Evolutionary conservation across 2,888 invertebrate species (phyloP).

Genomic region (Muscina levida): DNA sequence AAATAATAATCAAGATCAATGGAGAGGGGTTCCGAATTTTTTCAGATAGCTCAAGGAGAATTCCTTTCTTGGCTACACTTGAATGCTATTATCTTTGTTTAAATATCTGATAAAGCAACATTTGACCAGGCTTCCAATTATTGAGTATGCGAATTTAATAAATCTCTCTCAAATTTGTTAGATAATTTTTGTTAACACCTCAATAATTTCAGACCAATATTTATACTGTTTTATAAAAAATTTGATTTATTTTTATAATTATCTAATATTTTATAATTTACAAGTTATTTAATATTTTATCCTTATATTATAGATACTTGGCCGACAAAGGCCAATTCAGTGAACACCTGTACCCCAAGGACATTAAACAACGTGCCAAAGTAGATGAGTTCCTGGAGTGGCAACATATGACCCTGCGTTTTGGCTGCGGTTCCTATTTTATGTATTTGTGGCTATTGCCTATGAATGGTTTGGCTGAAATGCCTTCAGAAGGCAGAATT

Average conservation of each 20-base stretch:
- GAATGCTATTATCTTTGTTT: no score
- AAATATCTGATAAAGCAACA: no score
- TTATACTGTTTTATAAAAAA: neutral
- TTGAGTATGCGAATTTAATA: no score
- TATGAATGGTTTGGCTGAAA: conserved; percentile 77
- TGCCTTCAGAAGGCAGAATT: conserved; percentile 78
- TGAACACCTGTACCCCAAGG: conserved; percentile 84
- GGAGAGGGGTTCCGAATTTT: no score
- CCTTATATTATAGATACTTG: conserved; percentile 70
- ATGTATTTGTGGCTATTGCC: conserved; percentile 81
- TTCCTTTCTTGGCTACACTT: no score
- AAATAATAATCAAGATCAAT: no score
- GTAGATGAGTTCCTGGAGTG: conserved; percentile 87
- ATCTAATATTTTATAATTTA: no score
- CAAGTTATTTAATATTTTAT: conserved; percentile 5
- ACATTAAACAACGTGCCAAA: conserved; percentile 81
- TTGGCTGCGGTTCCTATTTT: conserved; percentile 82
- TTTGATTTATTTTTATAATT: no score
- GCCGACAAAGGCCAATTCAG: conserved; percentile 72
- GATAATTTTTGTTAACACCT: no score
- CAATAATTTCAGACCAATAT: neutral
- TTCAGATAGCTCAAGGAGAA: no score
- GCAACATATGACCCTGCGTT: conserved; percentile 84
- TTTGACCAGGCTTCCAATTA: no score
- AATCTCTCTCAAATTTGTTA: no score